Conservation (phyloP, 2,797 vertebrate species). For the Myotis vivesi region DNA sequence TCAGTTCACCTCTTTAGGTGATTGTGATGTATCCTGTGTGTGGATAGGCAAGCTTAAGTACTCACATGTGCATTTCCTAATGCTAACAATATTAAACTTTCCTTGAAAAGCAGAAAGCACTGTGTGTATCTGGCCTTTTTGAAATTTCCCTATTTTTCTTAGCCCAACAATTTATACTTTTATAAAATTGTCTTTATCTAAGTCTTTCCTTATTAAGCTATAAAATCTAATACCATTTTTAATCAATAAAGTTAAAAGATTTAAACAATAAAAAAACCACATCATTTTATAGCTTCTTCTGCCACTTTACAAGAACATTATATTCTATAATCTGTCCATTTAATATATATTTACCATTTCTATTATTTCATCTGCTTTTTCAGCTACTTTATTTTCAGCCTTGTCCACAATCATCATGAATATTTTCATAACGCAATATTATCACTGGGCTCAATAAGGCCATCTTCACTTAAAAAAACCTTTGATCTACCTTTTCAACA, state of each 20-base stretch:
- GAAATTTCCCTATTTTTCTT: not conserved
- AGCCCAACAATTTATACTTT: not conserved
- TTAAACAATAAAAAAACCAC: not conserved
- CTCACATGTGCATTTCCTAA: not conserved
- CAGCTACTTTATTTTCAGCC: not conserved
- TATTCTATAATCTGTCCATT: not conserved
- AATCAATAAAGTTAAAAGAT: not conserved
- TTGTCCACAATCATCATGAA: not conserved
- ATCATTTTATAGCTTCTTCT: not conserved
- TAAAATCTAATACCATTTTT: not conserved
- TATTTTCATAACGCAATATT: not conserved
- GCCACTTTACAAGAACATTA: not conserved
- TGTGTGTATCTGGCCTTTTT: not conserved
- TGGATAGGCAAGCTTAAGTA: not conserved
- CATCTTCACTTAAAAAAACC: not conserved
- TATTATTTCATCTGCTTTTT: not conserved
- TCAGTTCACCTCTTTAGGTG: not conserved
- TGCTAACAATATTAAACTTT: not conserved
- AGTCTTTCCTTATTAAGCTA: slow-evolving; percentile 1
- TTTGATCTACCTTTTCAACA: not conserved
- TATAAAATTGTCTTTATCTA: not conserved
- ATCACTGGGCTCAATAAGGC: not conserved
- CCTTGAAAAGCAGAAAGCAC: not conserved
- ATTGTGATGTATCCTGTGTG: too few relatives aligned
- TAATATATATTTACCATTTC: not conserved